Conservation (phyloP, 2,113 vertebrate genomes). For the Camarhynchus parvulus region DNA sequence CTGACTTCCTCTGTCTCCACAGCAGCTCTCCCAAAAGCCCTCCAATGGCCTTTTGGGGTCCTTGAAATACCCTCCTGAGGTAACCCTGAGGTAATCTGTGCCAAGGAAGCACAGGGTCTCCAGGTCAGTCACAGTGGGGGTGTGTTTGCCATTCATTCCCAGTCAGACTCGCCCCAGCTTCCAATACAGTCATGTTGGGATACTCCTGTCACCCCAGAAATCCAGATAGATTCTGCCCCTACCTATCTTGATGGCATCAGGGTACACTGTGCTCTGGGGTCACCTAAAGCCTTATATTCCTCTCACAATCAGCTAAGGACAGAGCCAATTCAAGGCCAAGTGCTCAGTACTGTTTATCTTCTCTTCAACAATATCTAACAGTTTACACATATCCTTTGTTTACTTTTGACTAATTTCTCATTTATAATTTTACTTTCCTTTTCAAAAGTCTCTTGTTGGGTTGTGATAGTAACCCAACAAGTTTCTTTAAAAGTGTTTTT, state of each 20-base stretch:
- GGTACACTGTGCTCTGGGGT: too few species aligned
- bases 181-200: background rate
- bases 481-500: background rate
- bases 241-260: background rate
- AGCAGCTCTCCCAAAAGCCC: background rate
- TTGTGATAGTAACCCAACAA: background rate
- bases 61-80: background rate
- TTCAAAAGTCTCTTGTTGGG: background rate
- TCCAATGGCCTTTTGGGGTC: background rate
- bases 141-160: background rate
- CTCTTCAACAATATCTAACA: background rate
- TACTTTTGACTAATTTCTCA: background rate
- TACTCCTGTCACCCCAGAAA: background rate
- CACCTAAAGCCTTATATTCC: background rate
- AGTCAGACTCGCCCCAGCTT: accelerated
- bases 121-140: background rate
- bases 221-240: accelerated
- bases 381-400: background rate
- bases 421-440: background rate
- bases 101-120: accelerated
- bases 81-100: background rate
- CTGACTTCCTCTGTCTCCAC: background rate
- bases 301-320: background rate
- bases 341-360: background rate
- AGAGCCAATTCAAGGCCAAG: background rate